Base-by-base conservation (phyloP, 2,113 vertebrate species). In the Etheostoma spectabile region DNA sequence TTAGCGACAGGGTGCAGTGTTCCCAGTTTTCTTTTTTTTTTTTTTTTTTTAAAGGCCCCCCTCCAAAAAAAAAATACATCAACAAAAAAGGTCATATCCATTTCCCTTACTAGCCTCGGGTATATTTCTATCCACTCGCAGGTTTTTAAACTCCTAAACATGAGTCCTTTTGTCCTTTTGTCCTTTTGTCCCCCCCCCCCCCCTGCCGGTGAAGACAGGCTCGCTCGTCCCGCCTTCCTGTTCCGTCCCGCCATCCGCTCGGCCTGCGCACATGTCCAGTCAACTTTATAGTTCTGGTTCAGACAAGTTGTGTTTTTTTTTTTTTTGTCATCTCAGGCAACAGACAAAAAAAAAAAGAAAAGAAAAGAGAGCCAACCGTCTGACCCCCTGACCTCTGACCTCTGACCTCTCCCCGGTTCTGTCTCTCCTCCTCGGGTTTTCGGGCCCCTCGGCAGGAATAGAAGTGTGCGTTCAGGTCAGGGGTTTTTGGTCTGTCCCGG, bases 321-420 rank as follows among this genome's bases (percentile, higher is more conserved):
- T 70, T 63, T 71, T 64, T 74, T 79, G 75, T 90, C 83, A 64
- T 88, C 78, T 82, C 86, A 77, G 76, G 42, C 79, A 84, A 91
- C 86, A 91, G 88, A 92, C 91, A 88, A n/a, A n/a, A n/a, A n/a
- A 88, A 88, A 87, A 88, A 88, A 87, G 85, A 87, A 85, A 74
- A 74, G 19, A 33, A 86, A 89, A 89, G 86, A 91, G 85, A 87
- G 86, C 65, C 80, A 27, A 27, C 67, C 74, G 46, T 84, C 82
- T 83, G 51, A 45, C 30, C 63, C 65, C 74, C 82, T 83, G 51
- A 45, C 30, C 62, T 62, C 74, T 82, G 87, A 86, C 78, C 85
- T 84, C 66, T 73, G 85, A 88, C 74, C 84, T 85, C 84, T n/a
- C 77, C 84, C 71, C 24, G 53, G 48, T 57, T 69, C 38, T 24